These are phyloP conservation scores for Dermolepida albohirtum DNA, from an alignment of 2,888 invertebrate genomes.

Conservation along the genomic window DNA sequence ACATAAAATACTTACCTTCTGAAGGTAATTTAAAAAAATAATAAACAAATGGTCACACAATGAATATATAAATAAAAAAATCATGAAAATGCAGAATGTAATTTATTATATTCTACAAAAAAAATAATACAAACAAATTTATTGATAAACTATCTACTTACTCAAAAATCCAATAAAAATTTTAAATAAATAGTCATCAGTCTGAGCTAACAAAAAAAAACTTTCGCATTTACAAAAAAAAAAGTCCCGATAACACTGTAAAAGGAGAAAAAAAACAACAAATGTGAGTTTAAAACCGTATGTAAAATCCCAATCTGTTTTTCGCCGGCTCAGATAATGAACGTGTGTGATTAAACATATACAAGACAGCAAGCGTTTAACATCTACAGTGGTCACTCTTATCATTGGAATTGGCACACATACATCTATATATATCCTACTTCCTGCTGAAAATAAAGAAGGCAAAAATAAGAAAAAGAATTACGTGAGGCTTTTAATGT, in stretches of 20 bases:
- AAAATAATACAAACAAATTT: slow-evolving; percentile 35
- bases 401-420: slow-evolving; percentile 41
- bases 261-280: slow-evolving; percentile 50
- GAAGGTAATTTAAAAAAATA: slow-evolving; percentile 7
- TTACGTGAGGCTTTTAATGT: slow-evolving; percentile 41
- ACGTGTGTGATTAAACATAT: slow-evolving; percentile 48
- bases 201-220: slow-evolving; percentile 37
- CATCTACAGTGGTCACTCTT: slow-evolving; percentile 41
- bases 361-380: slow-evolving; percentile 49
- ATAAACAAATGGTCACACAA: background rate
- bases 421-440: slow-evolving; percentile 42
- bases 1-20: background rate
- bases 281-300: slow-evolving; percentile 49
- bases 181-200: slow-evolving; percentile 9
- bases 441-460: slow-evolving; percentile 68
- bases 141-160: slow-evolving; percentile 24
- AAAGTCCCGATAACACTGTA: slow-evolving; percentile 50
- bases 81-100: slow-evolving; percentile 23
- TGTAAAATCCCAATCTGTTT: slow-evolving; percentile 51
- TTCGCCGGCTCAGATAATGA: slow-evolving; percentile 19
- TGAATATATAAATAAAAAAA: slow-evolving; percentile 25
- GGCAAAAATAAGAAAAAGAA: slow-evolving; percentile 62
- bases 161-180: slow-evolving; percentile 9
- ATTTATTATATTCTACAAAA: slow-evolving; percentile 37
- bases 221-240: slow-evolving; percentile 47